phyloP scores from a whole-genome alignment of 2,113 vertebrate genomes.

The Ailuropoda melanoleuca region DNA sequence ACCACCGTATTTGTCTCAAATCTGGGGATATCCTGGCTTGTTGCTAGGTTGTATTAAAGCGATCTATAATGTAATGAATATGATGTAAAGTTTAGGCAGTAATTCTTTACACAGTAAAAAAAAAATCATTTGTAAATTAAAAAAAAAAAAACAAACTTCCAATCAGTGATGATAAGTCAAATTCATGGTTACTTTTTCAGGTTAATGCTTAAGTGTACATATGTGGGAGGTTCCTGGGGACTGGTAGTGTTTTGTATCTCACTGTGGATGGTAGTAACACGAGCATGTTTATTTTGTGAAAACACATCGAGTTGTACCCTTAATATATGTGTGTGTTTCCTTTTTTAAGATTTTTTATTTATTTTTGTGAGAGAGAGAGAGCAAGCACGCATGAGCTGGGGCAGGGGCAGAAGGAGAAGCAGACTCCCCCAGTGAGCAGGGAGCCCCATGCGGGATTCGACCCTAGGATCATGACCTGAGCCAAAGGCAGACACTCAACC shows the following conservation, averaged over 20 bases:
- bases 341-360: not conserved
- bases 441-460: not conserved
- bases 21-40: not conserved
- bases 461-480: not conserved
- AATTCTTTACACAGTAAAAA: not conserved
- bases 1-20: no score
- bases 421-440: not conserved
- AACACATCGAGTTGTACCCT: not conserved
- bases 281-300: not conserved
- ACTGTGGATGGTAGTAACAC: not conserved
- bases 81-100: not conserved
- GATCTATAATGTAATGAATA: not conserved
- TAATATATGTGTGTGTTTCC: not conserved
- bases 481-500: no score
- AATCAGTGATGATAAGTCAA: not conserved
- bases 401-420: not conserved
- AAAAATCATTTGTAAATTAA: not conserved
- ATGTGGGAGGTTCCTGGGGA: not conserved
- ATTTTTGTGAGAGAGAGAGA: not conserved
- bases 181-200: not conserved
- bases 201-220: not conserved
- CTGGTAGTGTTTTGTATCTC: accelerated
- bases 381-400: no score
- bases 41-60: not conserved
- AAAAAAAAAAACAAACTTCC: not conserved